phyloP scores from a whole-genome alignment of 2,888 invertebrate species.

The Troides oblongomaculatus region DNA sequence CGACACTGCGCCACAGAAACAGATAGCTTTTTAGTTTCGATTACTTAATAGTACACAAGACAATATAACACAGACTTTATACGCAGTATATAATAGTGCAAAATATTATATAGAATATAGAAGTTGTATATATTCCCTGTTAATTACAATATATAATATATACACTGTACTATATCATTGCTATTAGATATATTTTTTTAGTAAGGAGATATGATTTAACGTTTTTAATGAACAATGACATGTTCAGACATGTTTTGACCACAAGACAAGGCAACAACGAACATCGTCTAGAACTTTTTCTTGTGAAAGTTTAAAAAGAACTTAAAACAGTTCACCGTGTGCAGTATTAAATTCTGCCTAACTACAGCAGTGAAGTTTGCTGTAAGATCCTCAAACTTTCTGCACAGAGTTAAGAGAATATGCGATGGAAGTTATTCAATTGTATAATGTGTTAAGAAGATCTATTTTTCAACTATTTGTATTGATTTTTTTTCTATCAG shows the following conservation, averaged over 20 bases:
- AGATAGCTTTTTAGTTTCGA: too few relatives aligned
- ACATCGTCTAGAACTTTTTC: neutral
- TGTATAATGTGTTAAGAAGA: neutral
- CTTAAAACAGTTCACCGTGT: neutral
- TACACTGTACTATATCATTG: too few relatives aligned
- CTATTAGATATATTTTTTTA: neutral
- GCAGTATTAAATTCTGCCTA: neutral
- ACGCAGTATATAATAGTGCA: too few relatives aligned
- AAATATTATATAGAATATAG: too few relatives aligned
- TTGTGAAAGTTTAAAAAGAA: neutral
- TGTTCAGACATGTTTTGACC: neutral
- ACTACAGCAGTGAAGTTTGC: neutral
- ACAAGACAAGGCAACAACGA: neutral
- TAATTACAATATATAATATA: too few relatives aligned
- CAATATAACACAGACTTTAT: too few relatives aligned
- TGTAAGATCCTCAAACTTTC: neutral
- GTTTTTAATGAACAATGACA: neutral
- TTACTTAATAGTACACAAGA: too few relatives aligned
- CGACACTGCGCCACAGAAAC: too few relatives aligned
- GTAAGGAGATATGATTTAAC: neutral
- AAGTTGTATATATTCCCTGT: too few relatives aligned
- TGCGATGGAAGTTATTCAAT: too few relatives aligned
- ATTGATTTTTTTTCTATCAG: too few relatives aligned
- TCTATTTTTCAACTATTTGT: too few relatives aligned
- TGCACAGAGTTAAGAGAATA: neutral